These are phyloP conservation scores for Calliopum simillimum DNA, from an alignment of 2,888 invertebrate species.

Conservation along the genomic window DNA sequence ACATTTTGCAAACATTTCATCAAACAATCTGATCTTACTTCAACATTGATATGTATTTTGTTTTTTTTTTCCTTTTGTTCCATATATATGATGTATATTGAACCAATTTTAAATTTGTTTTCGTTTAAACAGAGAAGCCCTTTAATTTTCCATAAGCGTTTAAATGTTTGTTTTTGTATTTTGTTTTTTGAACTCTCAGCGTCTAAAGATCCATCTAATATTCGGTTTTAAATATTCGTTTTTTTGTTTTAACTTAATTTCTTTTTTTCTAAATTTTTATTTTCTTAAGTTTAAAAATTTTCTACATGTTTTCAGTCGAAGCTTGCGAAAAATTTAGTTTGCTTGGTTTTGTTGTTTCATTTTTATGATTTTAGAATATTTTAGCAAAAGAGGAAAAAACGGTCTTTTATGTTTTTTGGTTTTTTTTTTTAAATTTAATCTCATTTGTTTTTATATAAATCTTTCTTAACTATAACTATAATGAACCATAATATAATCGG, in stretches of 20 bases:
- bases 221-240: conserved; percentile 35
- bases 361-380: conserved; percentile 2
- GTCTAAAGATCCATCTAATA: background rate
- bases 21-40: conserved; percentile 5
- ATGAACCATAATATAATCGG: conserved; percentile 30
- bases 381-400: background rate
- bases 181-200: background rate
- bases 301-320: conserved; percentile 30
- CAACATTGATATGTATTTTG: conserved; percentile 35
- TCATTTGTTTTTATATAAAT: background rate
- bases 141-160: too few relatives aligned
- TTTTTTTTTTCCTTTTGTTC: conserved; percentile 18
- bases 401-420: conserved; percentile 4
- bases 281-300: conserved; percentile 42
- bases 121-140: too few relatives aligned
- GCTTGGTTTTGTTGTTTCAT: background rate
- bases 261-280: conserved; percentile 33
- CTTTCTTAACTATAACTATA: background rate
- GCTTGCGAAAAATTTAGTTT: conserved; percentile 17
- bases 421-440: background rate
- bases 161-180: background rate
- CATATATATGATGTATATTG: conserved; percentile 4
- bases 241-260: conserved; percentile 39
- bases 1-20: background rate
- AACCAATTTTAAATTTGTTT: conserved; percentile 41